Base-by-base conservation (phyloP, 2,888 invertebrate species). In the Boloria selene region DNA sequence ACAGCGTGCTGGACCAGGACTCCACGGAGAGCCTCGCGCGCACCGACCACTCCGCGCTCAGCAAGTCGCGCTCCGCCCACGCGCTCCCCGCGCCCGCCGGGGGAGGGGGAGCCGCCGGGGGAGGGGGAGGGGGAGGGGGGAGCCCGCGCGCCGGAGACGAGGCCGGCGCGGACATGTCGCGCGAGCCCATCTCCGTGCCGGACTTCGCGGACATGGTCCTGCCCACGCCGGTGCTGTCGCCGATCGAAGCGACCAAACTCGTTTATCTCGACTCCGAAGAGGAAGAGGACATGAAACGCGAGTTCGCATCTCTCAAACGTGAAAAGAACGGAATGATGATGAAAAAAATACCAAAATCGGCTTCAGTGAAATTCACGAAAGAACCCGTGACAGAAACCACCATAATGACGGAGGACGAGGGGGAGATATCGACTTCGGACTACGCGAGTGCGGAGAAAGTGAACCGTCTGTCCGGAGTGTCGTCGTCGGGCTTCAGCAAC, bases 391-490 rank as follows among this genome's bases (percentile, higher is more conserved):
- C 93, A 18, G 88, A 87, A n/a, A 52, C 54, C 13, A 63, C 68
- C 18, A 88, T 93, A 54, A 44, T 58, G 45, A 65, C 69, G 13
- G 93, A 94, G 66, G 94, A 94, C 72, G 93, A 93, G 68, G 89
- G 88, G 62, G 93, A 93, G 68, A 78, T 93, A 69, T 95, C 95
- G 0, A 96, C 96, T 0, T 96, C 96, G 4, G 96, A 96, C 78
- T 96, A 96, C 82, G 95, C 95, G 62, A 95, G 96, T 78, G 95
- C 95, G 58, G 96, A 95, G 82, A 93, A 93, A 0, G 94, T 95
- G 22, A 93, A 94, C 79, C 82, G 93, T 44, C 78, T 93, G 53
- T 91, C 93, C 3, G 93, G 93, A 0, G 88, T 87, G 18, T 79
- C 87, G 18, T 79, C 92, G 75, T 79, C 92, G 65, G 95, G 96